Conservation (phyloP, 92 coral and sea anemone genomes). For the Diadumene lineata region DNA sequence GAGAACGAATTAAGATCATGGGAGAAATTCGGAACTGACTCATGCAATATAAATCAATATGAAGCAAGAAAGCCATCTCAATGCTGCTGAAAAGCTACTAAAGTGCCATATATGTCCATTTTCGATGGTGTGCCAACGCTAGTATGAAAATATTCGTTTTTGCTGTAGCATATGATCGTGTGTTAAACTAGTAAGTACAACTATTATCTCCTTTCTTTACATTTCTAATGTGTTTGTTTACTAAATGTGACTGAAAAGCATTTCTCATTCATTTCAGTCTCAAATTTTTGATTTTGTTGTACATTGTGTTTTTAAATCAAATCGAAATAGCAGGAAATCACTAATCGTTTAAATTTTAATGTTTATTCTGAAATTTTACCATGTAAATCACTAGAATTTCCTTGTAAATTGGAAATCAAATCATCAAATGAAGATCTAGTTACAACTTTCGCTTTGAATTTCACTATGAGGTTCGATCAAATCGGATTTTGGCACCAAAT, state of each 20-base stretch:
- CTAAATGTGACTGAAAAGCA: neutral
- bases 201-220: neutral
- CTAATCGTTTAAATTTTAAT: too few species aligned
- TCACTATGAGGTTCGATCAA: too few species aligned
- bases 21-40: neutral
- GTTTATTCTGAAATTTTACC: too few species aligned
- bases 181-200: neutral
- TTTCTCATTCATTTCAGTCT: neutral
- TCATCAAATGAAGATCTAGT: neutral
- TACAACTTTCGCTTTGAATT: neutral
- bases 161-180: neutral
- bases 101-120: neutral
- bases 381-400: neutral
- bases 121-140: neutral
- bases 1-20: neutral
- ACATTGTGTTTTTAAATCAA: too few species aligned
- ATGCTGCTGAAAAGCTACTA: slow-evolving; percentile 21
- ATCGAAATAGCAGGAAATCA: too few species aligned
- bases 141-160: neutral
- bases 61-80: slow-evolving; percentile 7
- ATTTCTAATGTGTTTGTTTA: neutral
- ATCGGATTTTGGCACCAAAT: too few species aligned
- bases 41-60: neutral
- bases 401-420: neutral
- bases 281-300: too few species aligned